phyloP scores from a whole-genome alignment of 2,797 vertebrate genomes.

The Mormyrus proboscirostris region DNA sequence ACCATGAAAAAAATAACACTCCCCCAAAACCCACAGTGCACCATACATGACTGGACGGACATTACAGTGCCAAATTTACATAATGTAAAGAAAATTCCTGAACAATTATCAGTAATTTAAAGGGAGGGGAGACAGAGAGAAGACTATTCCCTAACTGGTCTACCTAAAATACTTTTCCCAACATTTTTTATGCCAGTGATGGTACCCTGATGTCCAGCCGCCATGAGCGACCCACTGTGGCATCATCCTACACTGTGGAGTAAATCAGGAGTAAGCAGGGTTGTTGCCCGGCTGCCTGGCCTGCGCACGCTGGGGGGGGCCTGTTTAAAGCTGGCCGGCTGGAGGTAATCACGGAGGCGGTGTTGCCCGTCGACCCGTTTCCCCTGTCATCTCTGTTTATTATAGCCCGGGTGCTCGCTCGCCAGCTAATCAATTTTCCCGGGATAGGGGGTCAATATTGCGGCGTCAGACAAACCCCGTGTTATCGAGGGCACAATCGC shows the following conservation, averaged over 20 bases:
- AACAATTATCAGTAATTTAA: not conserved
- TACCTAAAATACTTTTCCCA: not conserved
- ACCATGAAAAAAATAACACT: not conserved
- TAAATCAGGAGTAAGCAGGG: constrained; percentile 62
- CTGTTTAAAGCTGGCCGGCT: constrained; percentile 66
- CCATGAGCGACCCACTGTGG: not conserved
- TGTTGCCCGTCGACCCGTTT: constrained; percentile 65
- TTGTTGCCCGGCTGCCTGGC: not conserved
- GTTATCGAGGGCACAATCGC: constrained; percentile 99
- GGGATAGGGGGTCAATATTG: constrained; percentile 86
- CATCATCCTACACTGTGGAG: constrained; percentile 45
- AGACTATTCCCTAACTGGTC: not conserved
- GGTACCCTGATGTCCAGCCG: not conserved
- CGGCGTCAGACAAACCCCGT: constrained; percentile 74
- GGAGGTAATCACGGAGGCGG: constrained; percentile 69
- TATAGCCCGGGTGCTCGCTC: constrained; percentile 81
- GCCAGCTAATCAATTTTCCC: constrained; percentile 85
- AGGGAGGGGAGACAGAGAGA: not conserved
- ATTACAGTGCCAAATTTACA: not conserved
- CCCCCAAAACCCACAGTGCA: not conserved
- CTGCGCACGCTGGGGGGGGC: constrained; percentile 36
- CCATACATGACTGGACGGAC: not conserved
- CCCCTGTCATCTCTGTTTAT: constrained; percentile 89
- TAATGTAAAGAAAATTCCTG: not conserved
- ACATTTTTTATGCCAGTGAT: not conserved